Evolutionary conservation across 2,113 vertebrate species (phyloP).

Genomic region (Cnemophilus loriae): DNA sequence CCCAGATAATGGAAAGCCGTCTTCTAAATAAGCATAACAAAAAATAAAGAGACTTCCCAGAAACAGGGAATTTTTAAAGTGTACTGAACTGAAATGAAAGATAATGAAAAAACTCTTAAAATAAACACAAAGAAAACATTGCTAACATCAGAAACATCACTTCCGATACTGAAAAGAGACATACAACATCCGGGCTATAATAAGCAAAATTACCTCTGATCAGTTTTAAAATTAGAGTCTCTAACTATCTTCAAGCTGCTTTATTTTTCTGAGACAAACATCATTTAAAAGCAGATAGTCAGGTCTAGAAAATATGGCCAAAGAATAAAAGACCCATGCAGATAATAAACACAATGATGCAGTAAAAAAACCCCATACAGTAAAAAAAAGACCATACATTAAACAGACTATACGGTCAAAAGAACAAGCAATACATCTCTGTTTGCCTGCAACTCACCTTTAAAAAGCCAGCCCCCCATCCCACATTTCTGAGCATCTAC

Average conservation of each 20-base stretch:
- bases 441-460: neutral
- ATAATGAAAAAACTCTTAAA: neutral
- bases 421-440: neutral
- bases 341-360: neutral
- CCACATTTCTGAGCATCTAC: neutral
- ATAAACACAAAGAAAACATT: neutral
- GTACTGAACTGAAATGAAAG: neutral
- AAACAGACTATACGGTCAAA: neutral
- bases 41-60: neutral
- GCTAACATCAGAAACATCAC: neutral
- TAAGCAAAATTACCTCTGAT: neutral
- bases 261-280: neutral
- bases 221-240: neutral
- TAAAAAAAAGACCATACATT: neutral
- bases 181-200: neutral
- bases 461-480: neutral
- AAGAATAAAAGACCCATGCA: neutral
- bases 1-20: neutral
- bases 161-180: neutral
- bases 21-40: neutral
- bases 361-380: neutral
- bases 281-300: neutral
- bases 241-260: neutral
- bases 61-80: neutral
- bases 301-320: neutral